These are phyloP conservation scores for Agrochola circellaris DNA, from an alignment of 2,888 invertebrate genomes.

Conservation along the genomic window DNA sequence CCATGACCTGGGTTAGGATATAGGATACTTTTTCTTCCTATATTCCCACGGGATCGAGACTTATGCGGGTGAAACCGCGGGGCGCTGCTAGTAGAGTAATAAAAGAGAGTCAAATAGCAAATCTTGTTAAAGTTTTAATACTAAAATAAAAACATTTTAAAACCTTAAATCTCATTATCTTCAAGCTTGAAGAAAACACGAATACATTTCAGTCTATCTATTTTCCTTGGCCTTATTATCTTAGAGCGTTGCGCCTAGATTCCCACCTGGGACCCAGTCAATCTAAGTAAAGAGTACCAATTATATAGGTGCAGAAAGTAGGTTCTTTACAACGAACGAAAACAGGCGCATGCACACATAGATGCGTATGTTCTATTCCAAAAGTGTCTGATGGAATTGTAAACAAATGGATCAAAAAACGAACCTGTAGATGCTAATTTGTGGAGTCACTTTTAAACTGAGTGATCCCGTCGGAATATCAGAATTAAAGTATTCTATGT, in stretches of 20 bases:
- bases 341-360: neutral
- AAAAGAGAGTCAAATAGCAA: neutral
- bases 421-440: neutral
- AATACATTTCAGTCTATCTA: constrained; percentile 32
- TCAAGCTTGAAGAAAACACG: constrained; percentile 22
- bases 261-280: constrained; percentile 53
- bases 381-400: neutral
- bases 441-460: neutral
- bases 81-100: too few relatives aligned
- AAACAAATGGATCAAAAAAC: neutral
- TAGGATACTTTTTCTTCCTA: too few relatives aligned
- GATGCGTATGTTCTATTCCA: neutral
- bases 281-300: constrained; percentile 42
- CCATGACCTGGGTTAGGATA: too few relatives aligned
- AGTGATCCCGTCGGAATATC: too few relatives aligned
- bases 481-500: too few relatives aligned
- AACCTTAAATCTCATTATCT: neutral
- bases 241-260: constrained; percentile 40
- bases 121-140: neutral
- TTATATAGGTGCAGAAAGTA: neutral
- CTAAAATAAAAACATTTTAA: neutral
- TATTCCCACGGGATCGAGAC: too few relatives aligned
- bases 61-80: too few relatives aligned
- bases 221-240: constrained; percentile 40
- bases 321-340: neutral